A percentile compares a stretch with the other conserved stretches of the same genome.
Evolutionary conservation across 1,140 invertebrate genomes (phyloP).

Genomic region (Macrotrachela quadricornifera): DNA sequence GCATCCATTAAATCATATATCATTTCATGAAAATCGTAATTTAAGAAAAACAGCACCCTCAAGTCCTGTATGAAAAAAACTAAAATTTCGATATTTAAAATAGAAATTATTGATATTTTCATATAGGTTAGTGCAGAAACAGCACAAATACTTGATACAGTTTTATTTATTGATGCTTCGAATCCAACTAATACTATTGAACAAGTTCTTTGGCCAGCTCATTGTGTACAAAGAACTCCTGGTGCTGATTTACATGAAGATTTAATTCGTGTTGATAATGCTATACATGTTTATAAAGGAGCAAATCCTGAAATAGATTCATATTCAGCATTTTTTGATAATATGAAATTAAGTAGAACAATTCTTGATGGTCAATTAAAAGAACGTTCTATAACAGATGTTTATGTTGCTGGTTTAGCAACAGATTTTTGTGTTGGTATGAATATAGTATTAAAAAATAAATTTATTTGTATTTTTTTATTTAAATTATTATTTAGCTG

Average conservation of each 20-base stretch:
- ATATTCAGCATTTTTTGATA: slow-evolving; percentile 94
- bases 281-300: slow-evolving; percentile 70
- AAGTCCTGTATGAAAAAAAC: too few relatives aligned
- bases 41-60: slow-evolving; percentile 30
- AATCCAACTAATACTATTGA: neutral
- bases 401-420: slow-evolving; percentile 80
- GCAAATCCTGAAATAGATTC: slow-evolving; percentile 81
- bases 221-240: slow-evolving; percentile 82
- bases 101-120: too few relatives aligned
- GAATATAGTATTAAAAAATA: too few relatives aligned
- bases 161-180: slow-evolving; percentile 43
- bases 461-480: too few relatives aligned
- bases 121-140: too few relatives aligned
- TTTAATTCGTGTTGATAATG: slow-evolving; percentile 33
- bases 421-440: slow-evolving; percentile 79
- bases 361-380: slow-evolving; percentile 56
- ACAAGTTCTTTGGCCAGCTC: slow-evolving; percentile 56
- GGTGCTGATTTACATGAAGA: slow-evolving; percentile 77
- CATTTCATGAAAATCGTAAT: slow-evolving; percentile 73
- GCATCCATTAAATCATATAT: slow-evolving; percentile 87
- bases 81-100: too few relatives aligned
- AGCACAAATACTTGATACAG: slow-evolving; percentile 42
- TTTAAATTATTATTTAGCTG: too few relatives aligned
- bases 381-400: slow-evolving; percentile 58
- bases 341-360: slow-evolving; percentile 66